Evolutionary conservation across 2,113 vertebrate species (phyloP), one percentile per base, ranked within the genome.

Genomic region (Sterrhoptilus dennistouni): DNA sequence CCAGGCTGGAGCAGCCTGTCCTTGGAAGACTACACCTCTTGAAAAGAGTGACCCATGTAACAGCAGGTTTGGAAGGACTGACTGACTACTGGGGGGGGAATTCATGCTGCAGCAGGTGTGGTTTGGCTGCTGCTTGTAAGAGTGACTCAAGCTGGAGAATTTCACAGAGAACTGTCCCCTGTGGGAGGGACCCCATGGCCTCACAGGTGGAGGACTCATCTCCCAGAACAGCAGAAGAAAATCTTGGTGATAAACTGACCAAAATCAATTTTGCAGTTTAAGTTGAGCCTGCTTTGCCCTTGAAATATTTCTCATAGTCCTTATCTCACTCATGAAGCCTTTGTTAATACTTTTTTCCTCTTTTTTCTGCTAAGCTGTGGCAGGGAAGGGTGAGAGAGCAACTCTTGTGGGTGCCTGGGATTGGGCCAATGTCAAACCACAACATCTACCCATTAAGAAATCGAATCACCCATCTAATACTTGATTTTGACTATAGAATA

Each of bases 51-150:
- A 47, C 20, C 19, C 25, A 23, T 0, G 1, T 5, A 3, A 3
- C 5, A 23, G 19, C 42, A 47, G 8, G 29, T 75, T 75, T 47
- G 25, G 14, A 25, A 36, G 3, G 25, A 29, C 25, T 75, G 33
- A 29, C 33, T 9, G 53, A 8, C 33, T 4, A 3, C 7, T 9
- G 24, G 24, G 10, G 18, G 18, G 23, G 52, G 14, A 29, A 35
- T 35, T 29, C 14, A 12, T 0, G 0, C 14, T 59, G 33, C 40
- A 45, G 25, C 20, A 36, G 19, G 25, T 45, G 2, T 2, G 7
- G 27, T 23, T 31, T 28, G 71, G 25, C 8, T 35, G 11, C 8
- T 59, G 19, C 19, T 45, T 0, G 1, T 59, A 21, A 31, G 54
- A 59, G 8, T 23, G 11, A 47, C 8, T 14, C 8, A 1, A 0